phyloP scores from a whole-genome alignment of 2,797 vertebrate genomes.

The Sphenodon punctatus region DNA sequence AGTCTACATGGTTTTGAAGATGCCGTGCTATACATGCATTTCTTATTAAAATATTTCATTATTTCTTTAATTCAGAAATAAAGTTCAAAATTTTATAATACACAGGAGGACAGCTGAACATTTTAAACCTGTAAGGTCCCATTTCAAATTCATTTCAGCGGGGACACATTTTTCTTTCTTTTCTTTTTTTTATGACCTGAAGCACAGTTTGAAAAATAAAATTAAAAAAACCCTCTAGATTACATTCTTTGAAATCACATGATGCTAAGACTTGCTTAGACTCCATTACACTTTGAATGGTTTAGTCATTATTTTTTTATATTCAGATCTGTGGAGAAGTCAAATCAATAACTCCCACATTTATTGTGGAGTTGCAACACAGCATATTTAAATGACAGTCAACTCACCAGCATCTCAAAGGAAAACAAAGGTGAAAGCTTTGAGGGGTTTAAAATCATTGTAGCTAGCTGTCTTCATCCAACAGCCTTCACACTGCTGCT shows the following conservation, averaged over 20 bases:
- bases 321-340: neutral
- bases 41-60: neutral
- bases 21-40: neutral
- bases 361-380: neutral
- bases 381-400: slow-evolving; percentile 3
- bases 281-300: neutral
- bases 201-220: neutral
- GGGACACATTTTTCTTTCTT: neutral
- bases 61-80: neutral
- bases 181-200: neutral
- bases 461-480: neutral
- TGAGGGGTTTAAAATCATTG: neutral
- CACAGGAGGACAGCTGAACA: neutral
- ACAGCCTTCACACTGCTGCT: slow-evolving; percentile 2
- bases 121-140: neutral
- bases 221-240: neutral
- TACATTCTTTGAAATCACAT: neutral
- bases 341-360: neutral
- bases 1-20: neutral
- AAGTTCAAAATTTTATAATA: neutral
- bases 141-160: neutral
- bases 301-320: neutral
- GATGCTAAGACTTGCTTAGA: neutral
- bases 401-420: neutral
- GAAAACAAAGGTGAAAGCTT: neutral